phyloP scores from a whole-genome alignment of 2,797 vertebrate species.

The Pagetopsis macropterus region DNA sequence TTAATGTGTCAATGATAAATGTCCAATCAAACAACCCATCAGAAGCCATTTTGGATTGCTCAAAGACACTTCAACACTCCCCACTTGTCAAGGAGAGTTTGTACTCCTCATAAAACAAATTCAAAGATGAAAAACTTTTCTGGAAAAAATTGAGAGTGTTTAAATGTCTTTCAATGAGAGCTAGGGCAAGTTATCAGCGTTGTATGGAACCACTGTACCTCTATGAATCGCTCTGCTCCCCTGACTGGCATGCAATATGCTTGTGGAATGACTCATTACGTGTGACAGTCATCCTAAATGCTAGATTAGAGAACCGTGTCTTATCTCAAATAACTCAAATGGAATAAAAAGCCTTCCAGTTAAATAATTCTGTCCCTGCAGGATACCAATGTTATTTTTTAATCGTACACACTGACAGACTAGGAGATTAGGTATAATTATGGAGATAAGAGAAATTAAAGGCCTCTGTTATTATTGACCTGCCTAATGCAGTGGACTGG shows the following conservation, averaged over 20 bases:
- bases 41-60: background rate
- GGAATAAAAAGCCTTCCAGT: slow-evolving; percentile 58
- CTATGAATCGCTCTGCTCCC: slow-evolving; percentile 36
- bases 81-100: background rate
- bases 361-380: slow-evolving; percentile 56
- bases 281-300: slow-evolving; percentile 65
- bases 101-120: slow-evolving; percentile 1
- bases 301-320: slow-evolving; percentile 57
- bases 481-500: slow-evolving; percentile 49
- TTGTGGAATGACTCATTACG: slow-evolving; percentile 54
- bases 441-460: slow-evolving; percentile 70
- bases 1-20: background rate
- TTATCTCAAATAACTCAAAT: slow-evolving; percentile 62
- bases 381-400: slow-evolving; percentile 62
- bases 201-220: slow-evolving; percentile 20
- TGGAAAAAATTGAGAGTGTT: background rate
- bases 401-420: slow-evolving; percentile 62
- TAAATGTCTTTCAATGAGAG: background rate
- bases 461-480: slow-evolving; percentile 61
- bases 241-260: slow-evolving; percentile 53
- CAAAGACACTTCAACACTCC: background rate
- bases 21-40: background rate
- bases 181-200: slow-evolving; percentile 11
- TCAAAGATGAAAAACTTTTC: background rate
- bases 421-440: slow-evolving; percentile 69